phyloP scores from a whole-genome alignment of 2,888 invertebrate genomes.

The Lymantria monacha region DNA sequence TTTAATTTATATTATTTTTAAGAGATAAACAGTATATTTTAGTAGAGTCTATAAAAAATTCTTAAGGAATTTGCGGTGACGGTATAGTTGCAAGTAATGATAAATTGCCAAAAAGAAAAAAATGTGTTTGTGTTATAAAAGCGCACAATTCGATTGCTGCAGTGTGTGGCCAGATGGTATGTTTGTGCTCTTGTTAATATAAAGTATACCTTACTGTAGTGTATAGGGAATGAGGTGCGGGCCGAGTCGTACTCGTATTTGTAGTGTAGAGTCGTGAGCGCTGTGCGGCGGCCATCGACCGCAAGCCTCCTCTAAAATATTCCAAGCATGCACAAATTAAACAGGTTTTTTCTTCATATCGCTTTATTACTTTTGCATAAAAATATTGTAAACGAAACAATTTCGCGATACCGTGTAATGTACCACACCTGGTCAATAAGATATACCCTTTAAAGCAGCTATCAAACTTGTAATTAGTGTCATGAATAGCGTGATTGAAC shows the following conservation, averaged over 20 bases:
- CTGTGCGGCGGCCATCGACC: slow-evolving; percentile 69
- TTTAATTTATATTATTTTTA: too few relatives aligned
- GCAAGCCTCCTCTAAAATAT: slow-evolving; percentile 76
- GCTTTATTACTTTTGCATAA: slow-evolving; percentile 71
- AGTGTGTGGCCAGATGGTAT: slow-evolving; percentile 18
- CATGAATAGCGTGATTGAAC: background rate
- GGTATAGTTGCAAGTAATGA: slow-evolving; percentile 2
- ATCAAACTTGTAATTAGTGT: background rate
- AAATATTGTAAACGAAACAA: slow-evolving; percentile 56
- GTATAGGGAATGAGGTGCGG: slow-evolving; percentile 13
- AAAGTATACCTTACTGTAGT: slow-evolving; percentile 15
- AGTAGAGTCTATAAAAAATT: too few relatives aligned
- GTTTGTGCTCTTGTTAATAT: slow-evolving; percentile 29
- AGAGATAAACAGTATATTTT: too few relatives aligned
- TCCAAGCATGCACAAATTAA: slow-evolving; percentile 80
- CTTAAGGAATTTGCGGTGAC: too few relatives aligned
- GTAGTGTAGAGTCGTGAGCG: background rate
- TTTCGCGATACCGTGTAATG: slow-evolving; percentile 31
- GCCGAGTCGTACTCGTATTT: slow-evolving; percentile 9
- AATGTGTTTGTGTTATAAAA: slow-evolving; percentile 12
- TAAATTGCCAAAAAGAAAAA: slow-evolving; percentile 15
- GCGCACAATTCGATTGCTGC: slow-evolving; percentile 15
- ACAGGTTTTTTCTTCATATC: slow-evolving; percentile 75
- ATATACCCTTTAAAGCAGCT: background rate
- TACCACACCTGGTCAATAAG: slow-evolving; percentile 11